Conservation (phyloP, 2,888 invertebrate genomes). For the Pterostichus madidus region DNA sequence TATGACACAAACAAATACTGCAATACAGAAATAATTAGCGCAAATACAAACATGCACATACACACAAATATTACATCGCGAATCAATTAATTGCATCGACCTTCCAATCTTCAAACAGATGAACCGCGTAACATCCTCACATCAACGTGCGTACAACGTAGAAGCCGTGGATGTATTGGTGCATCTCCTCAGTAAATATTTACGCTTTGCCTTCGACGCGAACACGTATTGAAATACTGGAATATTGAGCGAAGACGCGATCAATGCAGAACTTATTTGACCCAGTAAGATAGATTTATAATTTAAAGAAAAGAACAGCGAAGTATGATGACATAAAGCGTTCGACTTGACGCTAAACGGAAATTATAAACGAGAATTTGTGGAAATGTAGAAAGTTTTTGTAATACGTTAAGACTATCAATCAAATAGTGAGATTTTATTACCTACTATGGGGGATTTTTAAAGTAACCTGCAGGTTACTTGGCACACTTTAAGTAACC, state of each 20-base stretch:
- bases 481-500: too few relatives aligned
- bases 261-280: background rate
- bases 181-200: background rate
- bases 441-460: too few relatives aligned
- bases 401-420: too few relatives aligned
- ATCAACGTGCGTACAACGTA: too few relatives aligned
- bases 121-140: background rate
- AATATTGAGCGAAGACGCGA: background rate
- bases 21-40: too few relatives aligned
- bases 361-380: background rate
- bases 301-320: background rate
- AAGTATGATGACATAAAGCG: background rate
- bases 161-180: background rate
- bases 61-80: background rate
- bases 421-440: too few relatives aligned
- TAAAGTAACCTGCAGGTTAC: too few relatives aligned
- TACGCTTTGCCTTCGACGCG: background rate
- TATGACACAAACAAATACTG: too few relatives aligned
- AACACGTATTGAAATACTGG: background rate
- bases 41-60: too few relatives aligned
- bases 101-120: background rate
- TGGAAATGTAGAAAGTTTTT: background rate
- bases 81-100: background rate
- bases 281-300: constrained; percentile 5
- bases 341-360: background rate